A percentile compares a stretch with the other conserved stretches of the same genome.
Conservation (phyloP, 2,888 invertebrate genomes). For the Patella ulyssiponensis region DNA sequence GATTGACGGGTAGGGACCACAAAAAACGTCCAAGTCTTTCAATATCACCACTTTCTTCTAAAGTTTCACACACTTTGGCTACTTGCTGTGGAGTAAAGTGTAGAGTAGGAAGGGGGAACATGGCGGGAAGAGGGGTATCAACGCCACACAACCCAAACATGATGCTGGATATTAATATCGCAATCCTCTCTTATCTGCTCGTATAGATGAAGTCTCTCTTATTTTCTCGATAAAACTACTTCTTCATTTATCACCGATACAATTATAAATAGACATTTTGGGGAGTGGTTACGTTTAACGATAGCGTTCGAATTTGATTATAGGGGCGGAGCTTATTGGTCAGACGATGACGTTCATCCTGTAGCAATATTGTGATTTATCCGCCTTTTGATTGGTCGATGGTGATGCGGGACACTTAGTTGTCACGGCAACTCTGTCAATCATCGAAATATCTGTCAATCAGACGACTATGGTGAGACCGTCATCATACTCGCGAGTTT, state of each 20-base stretch:
- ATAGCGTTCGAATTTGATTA: conserved; percentile 51
- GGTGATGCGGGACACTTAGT: conserved; percentile 40
- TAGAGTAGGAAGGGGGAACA: conserved; percentile 65
- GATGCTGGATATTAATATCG: conserved; percentile 14
- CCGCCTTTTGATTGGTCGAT: conserved; percentile 51
- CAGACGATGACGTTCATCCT: conserved; percentile 33
- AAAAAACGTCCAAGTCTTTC: conserved; percentile 84
- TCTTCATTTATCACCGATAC: conserved; percentile 30
- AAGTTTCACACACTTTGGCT: conserved; percentile 71
- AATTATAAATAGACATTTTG: conserved; percentile 44
- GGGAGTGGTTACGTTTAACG: conserved; percentile 44
- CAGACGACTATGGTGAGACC: conserved; percentile 26
- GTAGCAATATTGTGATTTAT: conserved; percentile 35
- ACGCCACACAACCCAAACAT: conserved; percentile 44
- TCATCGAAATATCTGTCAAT: conserved; percentile 38
- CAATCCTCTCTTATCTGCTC: background rate
- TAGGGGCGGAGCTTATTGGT: conserved; percentile 23
- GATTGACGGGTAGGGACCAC: conserved; percentile 88
- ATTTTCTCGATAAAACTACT: background rate
- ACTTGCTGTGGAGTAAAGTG: conserved; percentile 71
- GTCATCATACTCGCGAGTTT: conserved; percentile 20
- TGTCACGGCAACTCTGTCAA: conserved; percentile 42
- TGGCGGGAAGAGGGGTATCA: conserved; percentile 39
- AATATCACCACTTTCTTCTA: conserved; percentile 75
- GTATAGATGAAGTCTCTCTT: conserved; percentile 18